Evolutionary conservation across 2,797 vertebrate species (phyloP).

Genomic region (Cygnus olor): DNA sequence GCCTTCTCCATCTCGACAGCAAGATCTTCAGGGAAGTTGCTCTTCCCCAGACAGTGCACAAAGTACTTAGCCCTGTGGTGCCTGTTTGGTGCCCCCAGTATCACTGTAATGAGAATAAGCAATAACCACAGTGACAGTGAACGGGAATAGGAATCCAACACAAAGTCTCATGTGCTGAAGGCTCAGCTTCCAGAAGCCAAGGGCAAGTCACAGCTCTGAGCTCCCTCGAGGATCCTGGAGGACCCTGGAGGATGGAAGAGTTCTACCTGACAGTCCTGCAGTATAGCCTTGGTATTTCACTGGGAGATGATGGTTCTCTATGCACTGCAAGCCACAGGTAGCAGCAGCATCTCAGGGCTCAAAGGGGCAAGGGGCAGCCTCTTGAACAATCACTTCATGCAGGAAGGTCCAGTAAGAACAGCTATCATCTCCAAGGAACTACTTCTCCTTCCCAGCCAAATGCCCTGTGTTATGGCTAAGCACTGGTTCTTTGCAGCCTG

Average conservation of each 20-base stretch:
- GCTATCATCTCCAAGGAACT: neutral
- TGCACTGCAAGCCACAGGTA: accelerated
- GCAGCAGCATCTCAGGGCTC: accelerated
- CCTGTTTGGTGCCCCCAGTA: neutral
- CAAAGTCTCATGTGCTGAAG: accelerated
- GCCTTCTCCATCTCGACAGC: neutral
- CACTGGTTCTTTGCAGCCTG: neutral
- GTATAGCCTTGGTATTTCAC: neutral
- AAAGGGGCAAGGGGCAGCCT: accelerated
- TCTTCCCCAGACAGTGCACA: neutral
- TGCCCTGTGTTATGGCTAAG: accelerated
- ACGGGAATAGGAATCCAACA: neutral
- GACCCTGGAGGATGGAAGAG: accelerated
- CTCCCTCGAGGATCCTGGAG: neutral
- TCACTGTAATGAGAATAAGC: accelerated
- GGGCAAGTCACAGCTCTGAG: neutral
- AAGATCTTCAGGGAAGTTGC: neutral
- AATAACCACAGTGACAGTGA: accelerated
- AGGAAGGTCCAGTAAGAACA: neutral
- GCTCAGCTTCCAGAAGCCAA: neutral
- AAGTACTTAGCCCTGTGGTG: neutral
- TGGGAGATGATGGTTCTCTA: accelerated
- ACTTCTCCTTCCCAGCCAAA: neutral
- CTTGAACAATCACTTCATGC: neutral
- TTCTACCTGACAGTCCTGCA: neutral